phyloP scores from a whole-genome alignment of 2,113 vertebrate species.

The Campylomormyrus tamandua region DNA sequence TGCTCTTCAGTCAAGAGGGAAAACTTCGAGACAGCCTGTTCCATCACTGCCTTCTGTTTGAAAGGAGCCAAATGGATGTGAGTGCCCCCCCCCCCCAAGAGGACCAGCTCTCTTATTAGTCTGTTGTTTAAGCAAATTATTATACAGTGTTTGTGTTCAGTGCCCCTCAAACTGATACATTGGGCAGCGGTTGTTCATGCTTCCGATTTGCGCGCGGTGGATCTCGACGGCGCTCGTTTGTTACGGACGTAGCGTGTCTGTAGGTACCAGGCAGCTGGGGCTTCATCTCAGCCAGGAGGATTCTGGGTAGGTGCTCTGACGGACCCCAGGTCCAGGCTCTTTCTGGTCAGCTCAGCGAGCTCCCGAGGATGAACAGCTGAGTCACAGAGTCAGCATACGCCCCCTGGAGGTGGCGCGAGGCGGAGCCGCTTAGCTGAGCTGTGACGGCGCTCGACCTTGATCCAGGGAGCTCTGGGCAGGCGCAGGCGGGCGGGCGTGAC shows the following conservation, averaged over 20 bases:
- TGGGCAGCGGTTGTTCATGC: not conserved
- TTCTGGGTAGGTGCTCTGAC: not conserved
- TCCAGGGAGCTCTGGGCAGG: not conserved
- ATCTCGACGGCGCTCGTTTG: not conserved
- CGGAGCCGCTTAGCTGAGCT: not conserved
- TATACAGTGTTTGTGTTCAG: not conserved
- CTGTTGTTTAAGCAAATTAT: constrained; percentile 6
- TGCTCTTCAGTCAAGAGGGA: constrained; percentile 13
- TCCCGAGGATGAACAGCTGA: not conserved
- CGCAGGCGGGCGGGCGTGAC: not conserved
- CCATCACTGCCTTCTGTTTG: not conserved
- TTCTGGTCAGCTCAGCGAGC: not conserved
- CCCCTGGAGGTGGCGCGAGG: not conserved
- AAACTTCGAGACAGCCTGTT: constrained; percentile 11
- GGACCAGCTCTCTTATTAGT: not conserved
- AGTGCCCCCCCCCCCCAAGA: not conserved
- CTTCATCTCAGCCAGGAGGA: not conserved
- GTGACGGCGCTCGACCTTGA: not conserved
- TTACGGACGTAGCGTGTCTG: not conserved
- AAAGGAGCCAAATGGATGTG: not conserved
- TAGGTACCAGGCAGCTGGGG: not conserved
- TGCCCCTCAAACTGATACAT: not conserved
- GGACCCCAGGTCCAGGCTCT: not conserved
- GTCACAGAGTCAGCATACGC: not conserved
- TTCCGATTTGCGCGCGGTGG: not conserved